These are phyloP conservation scores for Diabrotica undecimpunctata DNA, from an alignment of 1,140 invertebrate species.

Conservation along the genomic window DNA sequence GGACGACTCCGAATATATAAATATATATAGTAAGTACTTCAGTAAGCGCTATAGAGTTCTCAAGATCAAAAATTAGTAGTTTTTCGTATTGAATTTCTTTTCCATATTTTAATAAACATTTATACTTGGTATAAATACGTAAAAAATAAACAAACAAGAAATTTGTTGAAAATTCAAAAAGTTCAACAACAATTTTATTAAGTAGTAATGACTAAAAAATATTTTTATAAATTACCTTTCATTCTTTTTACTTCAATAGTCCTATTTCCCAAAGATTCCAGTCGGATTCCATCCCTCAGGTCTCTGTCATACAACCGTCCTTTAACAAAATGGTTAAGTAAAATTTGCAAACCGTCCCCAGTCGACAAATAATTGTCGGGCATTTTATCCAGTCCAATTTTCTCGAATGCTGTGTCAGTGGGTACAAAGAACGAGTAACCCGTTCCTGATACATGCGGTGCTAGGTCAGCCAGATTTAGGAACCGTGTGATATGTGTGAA, in stretches of 20 bases:
- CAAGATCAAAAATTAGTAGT: too few species aligned
- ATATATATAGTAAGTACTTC: too few species aligned
- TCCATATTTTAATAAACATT: too few species aligned
- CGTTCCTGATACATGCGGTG: constrained; percentile 55
- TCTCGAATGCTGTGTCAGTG: constrained; percentile 56
- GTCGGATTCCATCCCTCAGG: constrained; percentile 52
- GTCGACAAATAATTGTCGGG: constrained; percentile 57
- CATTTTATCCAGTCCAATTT: constrained; percentile 52
- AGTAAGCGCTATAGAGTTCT: too few species aligned
- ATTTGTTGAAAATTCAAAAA: too few species aligned
- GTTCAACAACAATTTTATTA: too few species aligned
- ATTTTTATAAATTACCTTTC: constrained; percentile 40
- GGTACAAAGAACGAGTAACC: constrained; percentile 65
- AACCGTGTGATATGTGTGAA: constrained; percentile 58
- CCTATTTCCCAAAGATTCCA: constrained; percentile 53
- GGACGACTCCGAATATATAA: too few species aligned
- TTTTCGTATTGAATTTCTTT: too few species aligned
- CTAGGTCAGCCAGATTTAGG: constrained; percentile 57
- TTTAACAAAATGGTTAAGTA: constrained; percentile 61
- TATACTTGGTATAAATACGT: too few species aligned
- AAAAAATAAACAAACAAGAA: too few species aligned
- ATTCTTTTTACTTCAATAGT: constrained; percentile 53
- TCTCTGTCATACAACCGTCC: constrained; percentile 58
- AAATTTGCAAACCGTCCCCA: constrained; percentile 52
- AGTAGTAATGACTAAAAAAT: too few species aligned